These are phyloP conservation scores for Calameuta pallipes DNA, from an alignment of 2,888 invertebrate species.

Conservation along the genomic window DNA sequence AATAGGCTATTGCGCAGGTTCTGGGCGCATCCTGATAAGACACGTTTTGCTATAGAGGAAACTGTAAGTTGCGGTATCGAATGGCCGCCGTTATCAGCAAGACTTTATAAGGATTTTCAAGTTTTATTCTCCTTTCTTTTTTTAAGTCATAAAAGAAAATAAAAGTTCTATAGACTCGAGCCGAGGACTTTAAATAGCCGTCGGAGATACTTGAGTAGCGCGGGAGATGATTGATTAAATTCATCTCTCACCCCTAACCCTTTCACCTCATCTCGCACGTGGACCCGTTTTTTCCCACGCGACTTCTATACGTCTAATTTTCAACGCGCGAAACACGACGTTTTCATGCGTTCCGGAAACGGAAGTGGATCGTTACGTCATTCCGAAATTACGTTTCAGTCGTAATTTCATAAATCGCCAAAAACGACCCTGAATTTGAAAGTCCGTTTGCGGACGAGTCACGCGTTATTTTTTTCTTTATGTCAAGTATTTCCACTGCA, in stretches of 20 bases:
- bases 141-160: neutral
- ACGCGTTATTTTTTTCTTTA: neutral
- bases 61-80: neutral
- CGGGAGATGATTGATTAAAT: neutral
- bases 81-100: neutral
- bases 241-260: neutral
- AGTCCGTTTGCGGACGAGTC: neutral
- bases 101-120: neutral
- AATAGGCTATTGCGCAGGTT: neutral
- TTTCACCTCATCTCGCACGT: neutral
- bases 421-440: neutral
- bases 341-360: neutral
- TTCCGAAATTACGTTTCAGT: neutral
- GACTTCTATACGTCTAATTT: neutral
- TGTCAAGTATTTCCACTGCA: neutral
- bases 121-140: neutral
- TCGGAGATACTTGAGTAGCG: neutral
- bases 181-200: neutral
- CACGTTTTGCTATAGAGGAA: neutral
- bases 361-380: neutral
- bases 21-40: neutral
- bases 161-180: neutral
- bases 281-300: neutral
- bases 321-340: neutral
- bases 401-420: neutral